A percentile compares a stretch with the other conserved stretches of the same genome.
Conservation (phyloP, 2,113 vertebrate genomes). For the Odontophorus gujanensis region DNA sequence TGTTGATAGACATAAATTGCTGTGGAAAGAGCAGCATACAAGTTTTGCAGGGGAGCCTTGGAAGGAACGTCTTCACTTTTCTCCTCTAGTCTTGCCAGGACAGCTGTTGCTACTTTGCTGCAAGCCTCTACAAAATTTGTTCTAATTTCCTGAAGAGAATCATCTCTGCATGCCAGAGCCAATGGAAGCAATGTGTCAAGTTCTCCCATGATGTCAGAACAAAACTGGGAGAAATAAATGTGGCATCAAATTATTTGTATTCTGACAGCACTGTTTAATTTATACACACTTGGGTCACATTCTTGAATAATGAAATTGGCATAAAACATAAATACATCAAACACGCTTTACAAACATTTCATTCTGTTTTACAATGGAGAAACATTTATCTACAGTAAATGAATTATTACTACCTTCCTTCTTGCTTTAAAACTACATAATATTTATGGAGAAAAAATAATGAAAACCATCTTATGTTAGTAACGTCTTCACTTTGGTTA, state of each 20-base stretch:
- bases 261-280: conserved; percentile 64
- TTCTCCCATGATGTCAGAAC: conserved; percentile 87
- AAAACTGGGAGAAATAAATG: conserved; percentile 86
- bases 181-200: conserved; percentile 89
- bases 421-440: neutral
- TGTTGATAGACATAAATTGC: conserved; percentile 81
- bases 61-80: conserved; percentile 84
- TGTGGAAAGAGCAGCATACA: conserved; percentile 83
- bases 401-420: conserved; percentile 6
- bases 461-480: neutral
- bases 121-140: conserved; percentile 89
- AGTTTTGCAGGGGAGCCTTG: conserved; percentile 82
- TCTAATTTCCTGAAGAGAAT: conserved; percentile 87
- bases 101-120: conserved; percentile 82
- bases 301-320: conserved; percentile 63
- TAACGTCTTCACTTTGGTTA: conserved; percentile 28
- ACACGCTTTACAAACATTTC: conserved; percentile 39
- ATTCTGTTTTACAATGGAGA: conserved; percentile 34
- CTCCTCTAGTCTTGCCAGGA: conserved; percentile 85
- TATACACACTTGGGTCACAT: conserved; percentile 36
- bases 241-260: conserved; percentile 63
- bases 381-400: neutral
- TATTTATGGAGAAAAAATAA: neutral
- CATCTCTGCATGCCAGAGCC: conserved; percentile 87
- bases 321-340: conserved; percentile 50